These are phyloP conservation scores for Andricus grossulariae DNA, from an alignment of 1,140 invertebrate species.

Conservation along the genomic window DNA sequence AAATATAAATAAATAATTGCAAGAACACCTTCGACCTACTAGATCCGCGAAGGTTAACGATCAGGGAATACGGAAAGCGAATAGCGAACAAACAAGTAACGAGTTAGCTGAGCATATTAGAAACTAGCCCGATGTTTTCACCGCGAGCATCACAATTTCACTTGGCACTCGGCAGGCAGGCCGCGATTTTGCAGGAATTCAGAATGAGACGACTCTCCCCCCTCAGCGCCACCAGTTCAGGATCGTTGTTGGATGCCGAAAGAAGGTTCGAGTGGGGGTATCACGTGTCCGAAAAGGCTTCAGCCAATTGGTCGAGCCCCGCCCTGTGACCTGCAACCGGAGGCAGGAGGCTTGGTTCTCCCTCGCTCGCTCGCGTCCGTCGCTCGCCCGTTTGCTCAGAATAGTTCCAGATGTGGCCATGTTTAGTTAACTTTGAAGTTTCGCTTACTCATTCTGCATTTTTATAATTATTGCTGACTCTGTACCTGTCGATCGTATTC, in stretches of 20 bases:
- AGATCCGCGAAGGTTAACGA: neutral
- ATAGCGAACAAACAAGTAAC: conserved; percentile 11
- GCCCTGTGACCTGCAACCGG: conserved; percentile 34
- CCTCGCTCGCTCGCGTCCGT: conserved; percentile 40
- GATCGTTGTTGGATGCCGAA: neutral
- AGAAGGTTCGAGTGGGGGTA: neutral
- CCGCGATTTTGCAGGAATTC: conserved; percentile 34
- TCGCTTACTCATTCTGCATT: conserved; percentile 67
- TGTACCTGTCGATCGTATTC: conserved; percentile 62
- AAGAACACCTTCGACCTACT: neutral
- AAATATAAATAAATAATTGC: neutral
- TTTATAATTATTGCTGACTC: conserved; percentile 58
- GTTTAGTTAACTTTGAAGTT: conserved; percentile 76
- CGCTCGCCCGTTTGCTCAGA: conserved; percentile 65
- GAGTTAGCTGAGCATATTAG: neutral
- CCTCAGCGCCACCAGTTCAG: too few relatives aligned
- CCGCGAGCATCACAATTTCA: neutral
- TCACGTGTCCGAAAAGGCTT: conserved; percentile 51
- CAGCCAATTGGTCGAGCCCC: conserved; percentile 51
- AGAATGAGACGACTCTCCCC: neutral
- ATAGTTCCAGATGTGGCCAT: conserved; percentile 76
- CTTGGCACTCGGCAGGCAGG: too few relatives aligned
- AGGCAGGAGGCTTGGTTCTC: conserved; percentile 29
- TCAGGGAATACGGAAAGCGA: too few relatives aligned
- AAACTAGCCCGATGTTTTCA: conserved; percentile 47